Evolutionary conservation across 2,888 invertebrate species (phyloP).

Genomic region (Trisateles emortualis): DNA sequence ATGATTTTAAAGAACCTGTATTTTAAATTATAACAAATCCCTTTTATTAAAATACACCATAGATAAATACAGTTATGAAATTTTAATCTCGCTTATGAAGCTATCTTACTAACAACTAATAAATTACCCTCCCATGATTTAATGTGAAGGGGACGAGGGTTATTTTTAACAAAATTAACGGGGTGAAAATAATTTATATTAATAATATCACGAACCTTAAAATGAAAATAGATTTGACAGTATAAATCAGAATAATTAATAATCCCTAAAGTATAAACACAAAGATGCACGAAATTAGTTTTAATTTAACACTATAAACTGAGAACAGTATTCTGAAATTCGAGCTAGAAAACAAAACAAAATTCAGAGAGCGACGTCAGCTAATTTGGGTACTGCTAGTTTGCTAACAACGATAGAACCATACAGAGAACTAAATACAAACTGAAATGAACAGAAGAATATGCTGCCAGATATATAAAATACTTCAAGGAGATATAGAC

Average conservation of each 20-base stretch:
- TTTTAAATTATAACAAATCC: not conserved
- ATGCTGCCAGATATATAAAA: too few species aligned
- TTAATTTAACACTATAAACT: not conserved
- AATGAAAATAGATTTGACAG: not conserved
- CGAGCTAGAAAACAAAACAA: too few species aligned
- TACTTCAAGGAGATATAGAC: too few species aligned
- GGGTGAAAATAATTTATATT: constrained; percentile 9
- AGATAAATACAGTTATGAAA: not conserved
- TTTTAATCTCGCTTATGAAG: not conserved
- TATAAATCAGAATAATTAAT: not conserved
- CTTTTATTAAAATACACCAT: too few species aligned
- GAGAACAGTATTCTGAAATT: too few species aligned
- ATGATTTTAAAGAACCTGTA: too few species aligned
- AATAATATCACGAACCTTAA: constrained; percentile 6
- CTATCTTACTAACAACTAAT: not conserved
- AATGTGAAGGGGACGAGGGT: not conserved
- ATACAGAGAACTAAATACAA: too few species aligned
- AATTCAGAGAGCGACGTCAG: too few species aligned
- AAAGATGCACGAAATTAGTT: not conserved
- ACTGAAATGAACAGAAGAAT: too few species aligned
- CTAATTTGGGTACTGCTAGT: too few species aligned
- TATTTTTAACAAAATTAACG: constrained; percentile 12
- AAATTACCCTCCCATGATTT: not conserved
- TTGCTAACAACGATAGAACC: too few species aligned
- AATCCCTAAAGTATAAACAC: not conserved